Conservation (phyloP, 2,113 vertebrate genomes). For the Macquaria australasica region DNA sequence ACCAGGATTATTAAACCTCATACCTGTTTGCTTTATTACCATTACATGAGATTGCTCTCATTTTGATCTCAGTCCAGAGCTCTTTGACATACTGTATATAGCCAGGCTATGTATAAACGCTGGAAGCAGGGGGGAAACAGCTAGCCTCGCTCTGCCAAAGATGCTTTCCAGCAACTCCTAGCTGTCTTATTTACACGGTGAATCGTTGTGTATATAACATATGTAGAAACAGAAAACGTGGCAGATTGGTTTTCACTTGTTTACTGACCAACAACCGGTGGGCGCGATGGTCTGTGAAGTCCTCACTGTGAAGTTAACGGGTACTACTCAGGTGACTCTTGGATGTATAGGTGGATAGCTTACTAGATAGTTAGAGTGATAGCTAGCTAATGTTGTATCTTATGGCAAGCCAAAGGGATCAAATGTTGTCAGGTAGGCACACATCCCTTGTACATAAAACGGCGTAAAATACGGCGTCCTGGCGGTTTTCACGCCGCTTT, state of each 20-base stretch:
- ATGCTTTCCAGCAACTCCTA: background rate
- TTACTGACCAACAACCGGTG: background rate
- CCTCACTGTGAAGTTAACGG: background rate
- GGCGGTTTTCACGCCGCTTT: no score
- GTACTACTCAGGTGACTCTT: background rate
- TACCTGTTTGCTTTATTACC: background rate
- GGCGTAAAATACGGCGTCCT: no score
- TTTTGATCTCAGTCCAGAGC: no score
- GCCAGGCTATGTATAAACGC: background rate
- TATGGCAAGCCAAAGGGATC: no score
- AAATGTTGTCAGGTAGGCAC: no score
- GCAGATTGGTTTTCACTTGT: background rate
- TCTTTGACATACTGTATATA: background rate
- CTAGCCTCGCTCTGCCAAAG: background rate
- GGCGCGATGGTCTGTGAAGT: background rate
- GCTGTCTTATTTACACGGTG: background rate
- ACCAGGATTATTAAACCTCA: background rate
- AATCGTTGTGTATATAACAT: background rate
- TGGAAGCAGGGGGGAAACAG: no score
- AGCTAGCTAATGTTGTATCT: background rate
- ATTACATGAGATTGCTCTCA: no score
- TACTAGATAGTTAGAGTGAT: background rate
- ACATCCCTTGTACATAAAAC: no score
- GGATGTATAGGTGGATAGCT: background rate
- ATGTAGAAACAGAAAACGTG: background rate